These are phyloP conservation scores for Diceros bicornis DNA, from an alignment of 2,797 vertebrate genomes.

Conservation along the genomic window DNA sequence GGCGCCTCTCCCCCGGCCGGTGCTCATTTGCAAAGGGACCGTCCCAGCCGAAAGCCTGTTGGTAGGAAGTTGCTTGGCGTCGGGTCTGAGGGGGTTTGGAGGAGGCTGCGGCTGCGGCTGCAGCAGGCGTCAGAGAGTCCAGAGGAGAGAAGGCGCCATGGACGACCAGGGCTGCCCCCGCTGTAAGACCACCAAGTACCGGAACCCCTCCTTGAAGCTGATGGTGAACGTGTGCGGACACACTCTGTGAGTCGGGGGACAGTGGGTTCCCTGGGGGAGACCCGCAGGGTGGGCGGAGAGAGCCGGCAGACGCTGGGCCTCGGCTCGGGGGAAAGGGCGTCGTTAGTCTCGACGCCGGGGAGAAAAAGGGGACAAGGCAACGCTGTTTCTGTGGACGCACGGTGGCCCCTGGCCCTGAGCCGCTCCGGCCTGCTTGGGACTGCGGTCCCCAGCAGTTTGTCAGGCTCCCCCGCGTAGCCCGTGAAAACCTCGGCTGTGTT, in stretches of 20 bases:
- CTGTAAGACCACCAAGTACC: conserved; percentile 99
- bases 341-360: background rate
- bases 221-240: conserved; percentile 99
- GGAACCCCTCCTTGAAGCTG: conserved; percentile 97
- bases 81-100: background rate
- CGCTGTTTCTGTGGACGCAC: background rate
- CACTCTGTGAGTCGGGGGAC: conserved; percentile 95
- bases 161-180: conserved; percentile 97
- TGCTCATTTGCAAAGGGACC: conserved; percentile 55
- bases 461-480: background rate
- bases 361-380: background rate
- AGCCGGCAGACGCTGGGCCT: background rate
- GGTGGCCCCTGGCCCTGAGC: background rate
- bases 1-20: conserved; percentile 25
- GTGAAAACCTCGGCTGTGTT: background rate
- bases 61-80: conserved; percentile 64
- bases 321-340: background rate
- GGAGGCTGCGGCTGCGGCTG: background rate
- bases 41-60: background rate
- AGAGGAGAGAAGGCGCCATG: conserved; percentile 88
- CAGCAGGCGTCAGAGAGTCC: accelerated
- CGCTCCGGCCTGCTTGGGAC: background rate
- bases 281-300: background rate
- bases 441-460: background rate
- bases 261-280: background rate